Conservation (phyloP, 2,888 invertebrate genomes). For the Hyalella azteca region DNA sequence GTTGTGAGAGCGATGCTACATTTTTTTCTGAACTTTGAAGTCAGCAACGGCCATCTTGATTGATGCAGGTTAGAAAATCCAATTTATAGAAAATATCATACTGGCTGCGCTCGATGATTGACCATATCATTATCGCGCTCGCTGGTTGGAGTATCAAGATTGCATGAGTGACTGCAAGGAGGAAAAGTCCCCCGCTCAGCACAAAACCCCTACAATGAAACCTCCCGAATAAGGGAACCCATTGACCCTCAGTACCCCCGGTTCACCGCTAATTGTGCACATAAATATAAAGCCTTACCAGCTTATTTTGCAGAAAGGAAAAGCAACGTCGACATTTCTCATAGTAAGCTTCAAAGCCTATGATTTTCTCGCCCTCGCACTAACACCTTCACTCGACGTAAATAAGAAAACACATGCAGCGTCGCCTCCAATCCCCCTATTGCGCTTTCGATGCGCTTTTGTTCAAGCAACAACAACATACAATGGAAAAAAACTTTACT, state of each 20-base stretch:
- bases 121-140: too few relatives aligned
- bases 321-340: background rate
- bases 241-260: slow-evolving; percentile 18
- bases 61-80: background rate
- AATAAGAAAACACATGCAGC: slow-evolving; percentile 8
- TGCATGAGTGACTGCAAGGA: background rate
- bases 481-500: slow-evolving; percentile 37
- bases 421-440: slow-evolving; percentile 51
- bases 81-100: background rate
- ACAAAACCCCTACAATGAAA: slow-evolving; percentile 17
- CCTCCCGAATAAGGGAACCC: slow-evolving; percentile 19
- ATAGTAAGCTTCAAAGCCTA: background rate
- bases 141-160: too few relatives aligned
- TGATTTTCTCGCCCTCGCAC: background rate
- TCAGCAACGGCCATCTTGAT: background rate
- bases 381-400: background rate
- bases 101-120: background rate
- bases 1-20: background rate
- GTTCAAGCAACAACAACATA: slow-evolving; percentile 42
- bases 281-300: background rate
- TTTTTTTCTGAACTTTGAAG: background rate
- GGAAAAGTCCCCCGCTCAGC: slow-evolving; percentile 5
- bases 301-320: background rate
- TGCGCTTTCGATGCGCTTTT: slow-evolving; percentile 55
- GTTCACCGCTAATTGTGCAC: background rate